Evolutionary conservation across 1,140 invertebrate species (phyloP).

Genomic region (Cardiocondyla obscurior): DNA sequence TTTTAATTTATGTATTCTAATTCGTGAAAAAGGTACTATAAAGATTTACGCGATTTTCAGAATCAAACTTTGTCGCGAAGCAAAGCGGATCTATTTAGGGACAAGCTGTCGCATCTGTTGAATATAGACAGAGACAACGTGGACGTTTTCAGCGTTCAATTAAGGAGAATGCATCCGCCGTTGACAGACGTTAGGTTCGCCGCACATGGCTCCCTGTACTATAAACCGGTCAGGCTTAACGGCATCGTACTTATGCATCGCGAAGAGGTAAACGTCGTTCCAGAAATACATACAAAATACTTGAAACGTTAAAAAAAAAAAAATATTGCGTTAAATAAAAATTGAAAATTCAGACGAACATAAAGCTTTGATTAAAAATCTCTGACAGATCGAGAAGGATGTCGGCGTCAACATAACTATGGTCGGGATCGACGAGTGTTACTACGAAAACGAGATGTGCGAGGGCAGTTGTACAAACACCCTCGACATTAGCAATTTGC

Average conservation of each 20-base stretch:
- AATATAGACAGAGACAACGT: slow-evolving; percentile 95
- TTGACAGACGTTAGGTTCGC: slow-evolving; percentile 97
- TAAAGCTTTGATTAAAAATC: not conserved
- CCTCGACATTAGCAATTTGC: slow-evolving; percentile 93
- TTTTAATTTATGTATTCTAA: not conserved
- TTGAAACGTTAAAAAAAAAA: not conserved
- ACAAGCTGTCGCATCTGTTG: slow-evolving; percentile 93
- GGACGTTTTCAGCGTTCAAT: slow-evolving; percentile 97
- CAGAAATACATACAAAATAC: not conserved
- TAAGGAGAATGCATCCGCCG: slow-evolving; percentile 93
- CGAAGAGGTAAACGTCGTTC: slow-evolving; percentile 87
- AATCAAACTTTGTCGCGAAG: slow-evolving; percentile 92
- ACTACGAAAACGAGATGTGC: slow-evolving; percentile 97
- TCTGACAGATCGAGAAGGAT: slow-evolving; percentile 92
- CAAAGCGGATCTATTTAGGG: slow-evolving; percentile 94
- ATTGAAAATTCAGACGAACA: not conserved
- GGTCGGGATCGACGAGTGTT: slow-evolving; percentile 98
- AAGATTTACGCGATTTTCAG: slow-evolving; percentile 68
- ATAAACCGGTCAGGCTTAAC: slow-evolving; percentile 96
- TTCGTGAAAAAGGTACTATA: not conserved
- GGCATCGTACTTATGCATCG: slow-evolving; percentile 97
- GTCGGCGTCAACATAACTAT: slow-evolving; percentile 98
- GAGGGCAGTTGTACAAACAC: slow-evolving; percentile 98
- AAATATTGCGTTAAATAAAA: slow-evolving; percentile 12
- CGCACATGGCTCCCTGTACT: slow-evolving; percentile 97